Evolutionary conservation across 2,113 vertebrate species (phyloP), one percentile per base, ranked within the genome.

Genomic region (Polyodon spathula): DNA sequence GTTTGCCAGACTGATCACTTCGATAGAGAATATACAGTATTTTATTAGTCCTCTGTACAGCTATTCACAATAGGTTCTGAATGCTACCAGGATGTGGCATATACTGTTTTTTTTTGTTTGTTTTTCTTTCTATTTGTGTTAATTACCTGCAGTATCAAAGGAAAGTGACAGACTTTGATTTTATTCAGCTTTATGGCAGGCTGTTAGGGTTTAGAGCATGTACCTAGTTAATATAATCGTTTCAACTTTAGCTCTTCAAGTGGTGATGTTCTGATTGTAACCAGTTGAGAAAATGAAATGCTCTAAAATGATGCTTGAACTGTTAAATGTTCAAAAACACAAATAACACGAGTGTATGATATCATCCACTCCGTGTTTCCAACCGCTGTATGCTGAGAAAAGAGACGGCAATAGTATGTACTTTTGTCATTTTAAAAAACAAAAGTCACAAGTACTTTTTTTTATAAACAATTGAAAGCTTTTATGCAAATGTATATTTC

Each of bases 401-500:
- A 62, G 63, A 56, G 65, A 56, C 51, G 10, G 46, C 38, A 54
- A 62, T 42, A 59, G 15, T 66, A 16, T 56, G 50, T 43, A 57
- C 60, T n/a, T 56, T 56, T 62, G 70, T 14, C 4, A 54, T 73
- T 72, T 71, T 44, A 16, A 67, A 67, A 67, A 65, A 7, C n/a
- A 56, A 56, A 60, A 58, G 66, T 65, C 66, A 65, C 6, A n/a
- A 56, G 53, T 58, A 58, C 8, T n/a, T n/a, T n/a, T 71, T 66
- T 51, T 65, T 40, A 59, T 44, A 67, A 37, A 66, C 63, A 64
- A 48, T 64, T 37, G n/a, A 66, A 56, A 42, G 51, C 84, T 71
- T 85, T 86, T 79, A 80, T 78, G 68, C 83, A 87, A 84, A 80
- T 75, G 79, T 84, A 86, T 86, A 88, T 90, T 90, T 86, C 87